A percentile compares a stretch with the other conserved stretches of the same genome.
Evolutionary conservation across 2,888 invertebrate genomes (phyloP).

Genomic region (Leptura quadrifasciata): DNA sequence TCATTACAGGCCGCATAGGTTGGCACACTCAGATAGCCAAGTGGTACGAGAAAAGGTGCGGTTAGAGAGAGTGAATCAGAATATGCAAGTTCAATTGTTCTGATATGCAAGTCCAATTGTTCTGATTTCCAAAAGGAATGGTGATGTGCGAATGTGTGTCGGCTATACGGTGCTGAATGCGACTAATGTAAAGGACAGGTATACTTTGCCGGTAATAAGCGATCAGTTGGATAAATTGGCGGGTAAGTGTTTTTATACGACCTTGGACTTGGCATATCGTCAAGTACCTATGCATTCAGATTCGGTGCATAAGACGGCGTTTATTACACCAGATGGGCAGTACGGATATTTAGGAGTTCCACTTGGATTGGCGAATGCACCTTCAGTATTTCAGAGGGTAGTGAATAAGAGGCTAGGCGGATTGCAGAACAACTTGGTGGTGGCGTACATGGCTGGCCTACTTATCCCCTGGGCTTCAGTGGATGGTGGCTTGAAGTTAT

Average conservation of each 20-base stretch:
- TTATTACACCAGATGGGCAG: slow-evolving; percentile 63
- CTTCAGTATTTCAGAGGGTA: slow-evolving; percentile 56
- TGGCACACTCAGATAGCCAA: too few species aligned
- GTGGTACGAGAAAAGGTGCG: slow-evolving; percentile 33
- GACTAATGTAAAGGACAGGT: slow-evolving; percentile 43
- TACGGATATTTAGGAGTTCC: slow-evolving; percentile 66
- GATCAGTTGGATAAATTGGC: slow-evolving; percentile 50
- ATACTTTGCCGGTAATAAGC: slow-evolving; percentile 42
- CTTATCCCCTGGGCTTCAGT: neutral
- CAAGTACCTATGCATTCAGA: slow-evolving; percentile 62
- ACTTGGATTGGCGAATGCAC: slow-evolving; percentile 68
- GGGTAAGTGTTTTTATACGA: slow-evolving; percentile 52
- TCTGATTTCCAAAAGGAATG: slow-evolving; percentile 48
- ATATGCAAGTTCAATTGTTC: neutral
- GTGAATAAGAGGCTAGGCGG: slow-evolving; percentile 46
- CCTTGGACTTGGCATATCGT: slow-evolving; percentile 59
- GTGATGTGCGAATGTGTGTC: slow-evolving; percentile 47
- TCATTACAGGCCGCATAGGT: too few species aligned
- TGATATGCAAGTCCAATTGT: slow-evolving; percentile 46
- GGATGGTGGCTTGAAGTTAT: neutral
- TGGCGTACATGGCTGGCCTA: slow-evolving; percentile 27
- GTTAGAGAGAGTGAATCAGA: slow-evolving; percentile 49
- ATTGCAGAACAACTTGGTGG: slow-evolving; percentile 33
- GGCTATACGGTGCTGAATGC: slow-evolving; percentile 52
- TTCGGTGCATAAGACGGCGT: slow-evolving; percentile 63